Evolutionary conservation across 2,113 vertebrate species (phyloP).

Genomic region (Sminthopsis crassicaudata): DNA sequence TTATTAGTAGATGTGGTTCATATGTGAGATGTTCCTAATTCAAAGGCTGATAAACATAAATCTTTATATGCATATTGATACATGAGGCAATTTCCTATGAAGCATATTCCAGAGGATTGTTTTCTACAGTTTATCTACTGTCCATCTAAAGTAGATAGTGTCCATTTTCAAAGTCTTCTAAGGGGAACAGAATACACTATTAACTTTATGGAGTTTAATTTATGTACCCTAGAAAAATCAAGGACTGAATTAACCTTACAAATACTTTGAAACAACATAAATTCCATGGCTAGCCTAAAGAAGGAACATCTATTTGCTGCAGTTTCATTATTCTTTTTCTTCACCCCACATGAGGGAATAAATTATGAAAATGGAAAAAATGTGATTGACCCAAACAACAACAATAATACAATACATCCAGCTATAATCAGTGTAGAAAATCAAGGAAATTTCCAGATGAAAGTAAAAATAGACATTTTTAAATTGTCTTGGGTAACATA

Average conservation of each 20-base stretch:
- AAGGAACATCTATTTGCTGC: constrained; percentile 52
- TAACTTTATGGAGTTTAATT: constrained; percentile 51
- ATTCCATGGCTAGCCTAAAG: constrained; percentile 56
- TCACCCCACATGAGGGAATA: constrained; percentile 55
- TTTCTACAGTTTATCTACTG: constrained; percentile 37
- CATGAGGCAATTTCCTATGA: background rate
- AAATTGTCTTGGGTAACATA: constrained; percentile 83
- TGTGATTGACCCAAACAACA: constrained; percentile 59
- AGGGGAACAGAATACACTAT: constrained; percentile 32
- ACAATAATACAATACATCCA: constrained; percentile 69
- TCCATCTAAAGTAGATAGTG: constrained; percentile 34
- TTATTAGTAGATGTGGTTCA: background rate
- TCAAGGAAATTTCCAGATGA: constrained; percentile 79
- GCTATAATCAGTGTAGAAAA: constrained; percentile 81
- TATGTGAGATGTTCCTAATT: constrained; percentile 20
- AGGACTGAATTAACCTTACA: constrained; percentile 37
- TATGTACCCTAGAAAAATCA: constrained; percentile 36
- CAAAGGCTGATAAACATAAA: background rate
- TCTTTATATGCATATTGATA: background rate
- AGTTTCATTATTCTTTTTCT: constrained; percentile 61
- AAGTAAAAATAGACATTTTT: constrained; percentile 79
- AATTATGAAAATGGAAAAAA: constrained; percentile 59
- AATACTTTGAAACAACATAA: constrained; percentile 42
- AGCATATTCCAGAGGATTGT: background rate
- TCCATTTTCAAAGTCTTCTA: constrained; percentile 42